phyloP scores from a whole-genome alignment of 2,888 invertebrate genomes.

The Tipula helvola region DNA sequence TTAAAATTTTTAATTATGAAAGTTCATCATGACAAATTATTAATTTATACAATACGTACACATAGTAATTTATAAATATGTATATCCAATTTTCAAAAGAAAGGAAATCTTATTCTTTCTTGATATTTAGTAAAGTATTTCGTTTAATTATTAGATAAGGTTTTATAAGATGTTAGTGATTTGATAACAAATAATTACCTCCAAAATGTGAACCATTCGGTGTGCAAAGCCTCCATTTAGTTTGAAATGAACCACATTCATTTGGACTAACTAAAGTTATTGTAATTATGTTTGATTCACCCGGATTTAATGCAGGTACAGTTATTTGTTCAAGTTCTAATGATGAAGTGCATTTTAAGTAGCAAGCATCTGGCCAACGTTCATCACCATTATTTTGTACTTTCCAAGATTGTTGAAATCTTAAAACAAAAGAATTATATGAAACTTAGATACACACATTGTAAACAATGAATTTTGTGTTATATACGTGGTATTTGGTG shows the following conservation, averaged over 20 bases:
- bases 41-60: background rate
- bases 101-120: too few relatives aligned
- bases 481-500: conserved; percentile 51
- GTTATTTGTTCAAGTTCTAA: conserved; percentile 32
- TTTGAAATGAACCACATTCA: conserved; percentile 61
- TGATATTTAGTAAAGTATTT: too few relatives aligned
- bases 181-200: conserved; percentile 45
- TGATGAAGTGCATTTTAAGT: conserved; percentile 56
- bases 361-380: conserved; percentile 77
- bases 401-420: conserved; percentile 79
- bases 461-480: conserved; percentile 12
- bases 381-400: conserved; percentile 79
- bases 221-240: conserved; percentile 83
- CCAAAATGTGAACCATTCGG: conserved; percentile 84
- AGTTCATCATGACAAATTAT: background rate
- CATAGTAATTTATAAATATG: background rate
- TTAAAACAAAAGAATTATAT: conserved; percentile 21
- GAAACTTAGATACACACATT: background rate
- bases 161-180: background rate
- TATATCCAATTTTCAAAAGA: background rate
- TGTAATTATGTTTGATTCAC: conserved; percentile 61
- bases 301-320: conserved; percentile 56
- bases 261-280: conserved; percentile 61
- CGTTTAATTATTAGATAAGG: background rate
- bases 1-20: background rate